Percentiles rank a stretch among this genome's conserved stretches.
Evolutionary conservation across 2,113 vertebrate genomes (phyloP).

Genomic region (Chascanopsetta lugubris): DNA sequence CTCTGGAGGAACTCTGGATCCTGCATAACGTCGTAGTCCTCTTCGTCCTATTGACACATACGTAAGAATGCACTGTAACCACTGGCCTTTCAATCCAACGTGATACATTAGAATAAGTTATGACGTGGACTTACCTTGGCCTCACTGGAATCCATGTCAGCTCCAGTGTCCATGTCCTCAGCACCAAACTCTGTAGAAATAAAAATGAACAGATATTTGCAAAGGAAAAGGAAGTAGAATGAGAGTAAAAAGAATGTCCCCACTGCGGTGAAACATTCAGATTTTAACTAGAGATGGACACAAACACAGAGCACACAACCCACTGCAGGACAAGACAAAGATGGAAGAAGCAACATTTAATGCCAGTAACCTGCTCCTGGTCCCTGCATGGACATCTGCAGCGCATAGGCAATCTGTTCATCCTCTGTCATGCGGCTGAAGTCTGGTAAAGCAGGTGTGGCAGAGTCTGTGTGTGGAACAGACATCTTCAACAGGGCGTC

Average conservation of each 20-base stretch:
- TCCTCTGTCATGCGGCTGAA: constrained; percentile 97
- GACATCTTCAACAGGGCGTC: constrained; percentile 95
- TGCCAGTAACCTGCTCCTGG: constrained; percentile 80
- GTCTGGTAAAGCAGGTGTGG: constrained; percentile 87
- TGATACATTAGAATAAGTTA: neutral
- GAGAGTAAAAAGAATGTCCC: too few relatives aligned
- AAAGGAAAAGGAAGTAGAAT: neutral
- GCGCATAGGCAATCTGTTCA: constrained; percentile 96
- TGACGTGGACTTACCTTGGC: constrained; percentile 54
- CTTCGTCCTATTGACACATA: constrained; percentile 87
- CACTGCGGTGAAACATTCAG: too few relatives aligned
- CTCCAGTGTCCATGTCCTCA: constrained; percentile 87
- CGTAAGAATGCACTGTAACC: neutral
- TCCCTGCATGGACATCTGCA: constrained; percentile 93
- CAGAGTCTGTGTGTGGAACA: constrained; percentile 86
- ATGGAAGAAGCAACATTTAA: neutral
- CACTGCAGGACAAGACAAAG: too few relatives aligned
- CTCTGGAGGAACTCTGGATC: constrained; percentile 98
- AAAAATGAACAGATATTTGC: neutral
- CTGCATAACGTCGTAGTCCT: constrained; percentile 98
- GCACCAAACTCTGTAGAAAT: constrained; percentile 83
- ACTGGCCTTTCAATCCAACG: constrained; percentile 43
- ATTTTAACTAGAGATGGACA: too few relatives aligned
- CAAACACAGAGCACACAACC: too few relatives aligned
- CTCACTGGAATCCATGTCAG: constrained; percentile 83